Evolutionary conservation across 2,797 vertebrate species (phyloP), one percentile per base, ranked within the genome.

Genomic region (Antennarius maculatus): DNA sequence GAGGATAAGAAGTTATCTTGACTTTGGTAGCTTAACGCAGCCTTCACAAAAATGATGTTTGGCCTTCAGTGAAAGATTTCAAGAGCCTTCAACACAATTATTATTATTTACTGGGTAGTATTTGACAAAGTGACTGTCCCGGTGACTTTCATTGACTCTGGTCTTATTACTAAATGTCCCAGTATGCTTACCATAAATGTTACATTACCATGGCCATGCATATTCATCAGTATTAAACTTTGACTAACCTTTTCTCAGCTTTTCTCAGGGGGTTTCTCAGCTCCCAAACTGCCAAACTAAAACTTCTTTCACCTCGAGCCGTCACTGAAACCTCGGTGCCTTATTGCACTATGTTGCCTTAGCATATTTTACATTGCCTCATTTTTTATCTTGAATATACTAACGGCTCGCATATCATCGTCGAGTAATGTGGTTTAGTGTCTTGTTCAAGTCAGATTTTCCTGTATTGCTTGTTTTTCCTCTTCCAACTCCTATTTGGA

Each of bases 1-100:
- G 39, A 43, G 23, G 18, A 45, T 7, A 15, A 31, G 29, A 55
- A 55, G 16, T 41, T 55, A 9, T 7, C 12, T 9, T 12, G 31
- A 42, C 56, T 34, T 18, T 43, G 11, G 13, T 43, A 43, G 15
- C 12, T 0, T 39, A 39, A 12, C 53, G 28, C 47, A 46, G 55
- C 9, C 47, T 39, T 51, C 0, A 77, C 56, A 28, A 12, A 41
- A 47, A 65, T 73, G 70, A 75, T 58, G 15, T 57, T 14, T 42
- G 14, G 52, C n/a, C 27, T 17, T 58, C 34, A 56, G 34, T 70
- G 9, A 28, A 16, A 15, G 23, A 46, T 27, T 2, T 62, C 34
- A 28, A 63, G 27, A 17, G 31, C 12, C n/a, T 49, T 47, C 41
- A 56, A 54, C n/a, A 12, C 9, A 7, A 37, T 11, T 54, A 34